Evolutionary conservation across 2,113 vertebrate species (phyloP), one percentile per base, ranked within the genome.

Genomic region (Varanus komodoensis): DNA sequence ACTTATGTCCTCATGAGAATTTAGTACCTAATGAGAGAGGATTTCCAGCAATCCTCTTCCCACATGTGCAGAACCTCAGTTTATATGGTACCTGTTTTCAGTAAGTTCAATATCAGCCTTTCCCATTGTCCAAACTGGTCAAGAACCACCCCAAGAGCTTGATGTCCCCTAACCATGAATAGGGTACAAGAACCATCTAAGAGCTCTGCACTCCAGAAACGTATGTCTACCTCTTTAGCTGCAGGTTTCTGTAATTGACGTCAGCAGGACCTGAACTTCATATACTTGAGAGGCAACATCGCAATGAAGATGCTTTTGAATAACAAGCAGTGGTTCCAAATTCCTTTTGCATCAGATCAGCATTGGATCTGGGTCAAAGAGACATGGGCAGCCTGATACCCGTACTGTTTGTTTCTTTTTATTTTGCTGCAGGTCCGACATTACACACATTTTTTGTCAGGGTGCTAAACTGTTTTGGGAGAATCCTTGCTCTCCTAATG

Each of bases 401-500:
- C 86, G 9, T 80, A 50, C 6, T 80, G 67, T 89, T 87, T n/a
- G 25, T 29, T 61, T 61, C 12, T 61, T 61, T 12, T 74, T 89
- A 91, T 93, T 82, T 75, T 84, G 38, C 89, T 61, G 15, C 8
- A 34, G 68, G 29, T 67, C 88, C 32, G 8, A 78, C 3, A 34
- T 29, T 12, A 90, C 71, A 92, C 4, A 29, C 57, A 89, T 12
- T 0, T 11, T n/a, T 27, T 34, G 21, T 32, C 78, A 80, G 0
- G 0, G 91, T 92, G 57, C 87, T 87, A 91, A 88, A 94, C 87
- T 68, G 89, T 92, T 92, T 84, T 80, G 90, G 89, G 77, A 90
- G 87, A 91, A 94, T 94, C 91, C 87, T 93, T 83, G 83, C 91
- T 82, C 88, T 89, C 93, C 82, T 92, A 84, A 92, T 38, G 91